A percentile compares a stretch with the other conserved stretches of the same genome.
phyloP scores from a whole-genome alignment of 1,140 invertebrate genomes.

The Vanessa tameamea region DNA sequence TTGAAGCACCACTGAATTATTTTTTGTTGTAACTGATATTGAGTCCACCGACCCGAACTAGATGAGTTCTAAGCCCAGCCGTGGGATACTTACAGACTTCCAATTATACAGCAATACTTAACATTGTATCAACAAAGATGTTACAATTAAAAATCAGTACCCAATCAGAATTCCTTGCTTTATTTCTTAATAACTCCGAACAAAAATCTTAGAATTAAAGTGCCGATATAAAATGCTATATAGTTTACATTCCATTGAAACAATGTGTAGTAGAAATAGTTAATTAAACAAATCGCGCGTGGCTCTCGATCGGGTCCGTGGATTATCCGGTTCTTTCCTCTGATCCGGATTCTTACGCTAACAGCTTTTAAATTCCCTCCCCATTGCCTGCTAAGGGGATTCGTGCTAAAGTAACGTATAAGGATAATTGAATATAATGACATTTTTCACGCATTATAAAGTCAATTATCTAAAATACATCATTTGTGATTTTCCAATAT shows the following conservation, averaged over 20 bases:
- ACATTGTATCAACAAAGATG: neutral
- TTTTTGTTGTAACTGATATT: no score
- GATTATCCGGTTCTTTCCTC: slow-evolving; percentile 40
- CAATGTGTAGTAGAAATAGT: slow-evolving; percentile 40
- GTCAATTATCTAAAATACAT: no score
- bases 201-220: slow-evolving; percentile 9
- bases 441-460: no score
- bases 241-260: slow-evolving; percentile 38
- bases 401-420: neutral
- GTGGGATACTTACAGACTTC: no score
- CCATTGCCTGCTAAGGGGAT: slow-evolving; percentile 31
- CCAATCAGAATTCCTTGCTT: neutral
- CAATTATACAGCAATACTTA: no score
- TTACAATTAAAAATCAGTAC: neutral
- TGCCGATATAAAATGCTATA: neutral
- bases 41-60: no score
- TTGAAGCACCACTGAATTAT: no score
- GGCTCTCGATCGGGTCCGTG: slow-evolving; percentile 30
- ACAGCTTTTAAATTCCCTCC: slow-evolving; percentile 45
- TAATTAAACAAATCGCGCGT: slow-evolving; percentile 48
- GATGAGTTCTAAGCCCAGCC: no score
- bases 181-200: neutral
- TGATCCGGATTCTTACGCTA: slow-evolving; percentile 41
- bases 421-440: neutral
- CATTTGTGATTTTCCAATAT: no score